phyloP scores from a whole-genome alignment of 2,113 vertebrate genomes.

The Bufo bufo region DNA sequence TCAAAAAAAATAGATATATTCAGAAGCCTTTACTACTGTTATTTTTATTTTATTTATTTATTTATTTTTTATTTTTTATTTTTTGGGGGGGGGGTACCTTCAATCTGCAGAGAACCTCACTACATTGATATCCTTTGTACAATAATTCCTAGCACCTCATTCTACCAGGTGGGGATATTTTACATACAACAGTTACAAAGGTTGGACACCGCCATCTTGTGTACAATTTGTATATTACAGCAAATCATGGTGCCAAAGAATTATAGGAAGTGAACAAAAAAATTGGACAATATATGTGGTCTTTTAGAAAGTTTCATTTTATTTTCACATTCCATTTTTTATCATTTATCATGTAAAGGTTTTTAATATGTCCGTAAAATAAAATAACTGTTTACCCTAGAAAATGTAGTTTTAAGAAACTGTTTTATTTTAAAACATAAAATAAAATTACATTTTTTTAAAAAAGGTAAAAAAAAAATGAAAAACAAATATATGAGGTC shows the following conservation, averaged over 20 bases:
- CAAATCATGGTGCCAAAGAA: neutral
- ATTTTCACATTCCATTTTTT: neutral
- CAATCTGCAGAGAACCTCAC: too few species aligned
- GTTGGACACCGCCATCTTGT: slow-evolving; percentile 15
- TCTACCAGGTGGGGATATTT: slow-evolving; percentile 13
- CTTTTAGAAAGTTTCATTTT: neutral
- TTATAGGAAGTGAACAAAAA: neutral
- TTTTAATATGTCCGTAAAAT: too few species aligned
- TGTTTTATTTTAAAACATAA: too few species aligned
- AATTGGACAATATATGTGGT: neutral
- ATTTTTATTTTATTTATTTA: too few species aligned
- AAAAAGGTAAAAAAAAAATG: too few species aligned
- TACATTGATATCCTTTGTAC: too few species aligned
- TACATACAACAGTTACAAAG: neutral
- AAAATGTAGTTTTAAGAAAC: too few species aligned
- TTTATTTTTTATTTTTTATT: neutral
- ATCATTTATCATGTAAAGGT: too few species aligned
- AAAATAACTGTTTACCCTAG: too few species aligned
- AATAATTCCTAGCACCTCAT: neutral
- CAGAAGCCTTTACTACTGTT: neutral
- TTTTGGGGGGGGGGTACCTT: neutral
- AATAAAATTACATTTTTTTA: too few species aligned
- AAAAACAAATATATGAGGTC: too few species aligned
- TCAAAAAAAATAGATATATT: neutral
- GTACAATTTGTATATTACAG: neutral